Evolutionary conservation across 2,888 invertebrate species (phyloP), one percentile per base, ranked within the genome.

Genomic region (Latrodectus hesperus): DNA sequence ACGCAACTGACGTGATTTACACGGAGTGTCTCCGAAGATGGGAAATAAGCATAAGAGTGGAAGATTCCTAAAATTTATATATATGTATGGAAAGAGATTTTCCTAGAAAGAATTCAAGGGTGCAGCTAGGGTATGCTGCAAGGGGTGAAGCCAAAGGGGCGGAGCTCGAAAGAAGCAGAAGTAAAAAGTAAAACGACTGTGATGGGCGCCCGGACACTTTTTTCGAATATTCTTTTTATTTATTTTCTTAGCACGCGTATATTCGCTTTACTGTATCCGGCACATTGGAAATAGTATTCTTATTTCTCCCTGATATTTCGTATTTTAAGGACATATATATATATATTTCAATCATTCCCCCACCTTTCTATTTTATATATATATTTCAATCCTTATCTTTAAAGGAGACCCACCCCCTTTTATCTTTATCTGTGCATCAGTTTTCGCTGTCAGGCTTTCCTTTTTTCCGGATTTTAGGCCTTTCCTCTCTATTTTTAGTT

Each of bases 391-490:
- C 81, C 76, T 86, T 86, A 86, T 86, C 86, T 86, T 74, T 81
- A 81, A 86, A 77, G 86, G 81, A 81, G 60, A 70, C 64, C 77
- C 55, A 52, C 70, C 75, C 75, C 81, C 87, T 82, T 87, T 87
- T 87, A 87, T 87, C 87, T 87, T 82, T 87, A 82, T 87, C 87
- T 82, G 52, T 55, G 87, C 82, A 86, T 86, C 86, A 86, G 81
- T 86, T 86, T 86, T 86, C 87, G 73, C 85, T 84, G 84, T 85
- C 85, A 67, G 74, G 64, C 38, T 53, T 53, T 55, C n/a, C n/a
- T n/a, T 60, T 74, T 74, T 22, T 53, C 53, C 55, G 55, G 55
- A 74, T 74, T 49, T 71, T 71, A 38, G 26, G n/a, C 60, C 60
- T 11, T 60, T 60, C n/a, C n/a, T n/a, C n/a, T 60, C 60, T 60